Evolutionary conservation across 1,140 invertebrate species (phyloP).

Genomic region (Wiebesia pumilae): DNA sequence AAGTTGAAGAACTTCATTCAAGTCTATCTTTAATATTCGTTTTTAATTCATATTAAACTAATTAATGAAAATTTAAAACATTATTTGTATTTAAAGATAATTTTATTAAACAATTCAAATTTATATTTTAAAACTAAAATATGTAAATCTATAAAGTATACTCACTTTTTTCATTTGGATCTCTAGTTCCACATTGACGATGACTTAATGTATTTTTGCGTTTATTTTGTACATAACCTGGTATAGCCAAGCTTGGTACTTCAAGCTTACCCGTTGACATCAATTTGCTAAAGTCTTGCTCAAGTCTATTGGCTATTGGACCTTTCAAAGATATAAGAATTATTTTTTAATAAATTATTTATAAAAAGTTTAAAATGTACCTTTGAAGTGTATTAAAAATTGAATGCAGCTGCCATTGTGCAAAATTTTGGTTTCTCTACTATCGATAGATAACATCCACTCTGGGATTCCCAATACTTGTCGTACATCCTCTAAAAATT

Average conservation of each 20-base stretch:
- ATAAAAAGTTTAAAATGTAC: conserved; percentile 62
- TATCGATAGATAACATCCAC: conserved; percentile 92
- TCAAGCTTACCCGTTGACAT: conserved; percentile 84
- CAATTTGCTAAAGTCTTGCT: conserved; percentile 85
- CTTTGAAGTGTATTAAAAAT: conserved; percentile 90
- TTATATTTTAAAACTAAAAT: too few relatives aligned
- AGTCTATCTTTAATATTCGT: too few relatives aligned
- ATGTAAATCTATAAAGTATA: neutral
- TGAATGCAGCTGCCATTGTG: conserved; percentile 90
- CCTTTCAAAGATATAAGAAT: conserved; percentile 68
- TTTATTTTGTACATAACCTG: conserved; percentile 83
- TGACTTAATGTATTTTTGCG: conserved; percentile 83
- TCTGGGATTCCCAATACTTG: conserved; percentile 89
- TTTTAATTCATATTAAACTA: too few relatives aligned
- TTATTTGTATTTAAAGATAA: too few relatives aligned
- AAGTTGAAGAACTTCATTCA: too few relatives aligned
- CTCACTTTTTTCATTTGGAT: conserved; percentile 81
- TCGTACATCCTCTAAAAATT: conserved; percentile 89
- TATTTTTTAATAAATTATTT: neutral
- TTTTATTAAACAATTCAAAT: too few relatives aligned
- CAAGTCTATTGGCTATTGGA: conserved; percentile 83
- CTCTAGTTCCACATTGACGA: conserved; percentile 82
- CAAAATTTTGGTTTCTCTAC: conserved; percentile 84
- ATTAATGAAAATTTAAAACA: too few relatives aligned
- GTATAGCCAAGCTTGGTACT: conserved; percentile 84